A percentile compares a stretch with the other conserved stretches of the same genome.
These are phyloP conservation scores for Microcebus tavaratra DNA, from an alignment of 2,113 vertebrate species.

Conservation along the genomic window DNA sequence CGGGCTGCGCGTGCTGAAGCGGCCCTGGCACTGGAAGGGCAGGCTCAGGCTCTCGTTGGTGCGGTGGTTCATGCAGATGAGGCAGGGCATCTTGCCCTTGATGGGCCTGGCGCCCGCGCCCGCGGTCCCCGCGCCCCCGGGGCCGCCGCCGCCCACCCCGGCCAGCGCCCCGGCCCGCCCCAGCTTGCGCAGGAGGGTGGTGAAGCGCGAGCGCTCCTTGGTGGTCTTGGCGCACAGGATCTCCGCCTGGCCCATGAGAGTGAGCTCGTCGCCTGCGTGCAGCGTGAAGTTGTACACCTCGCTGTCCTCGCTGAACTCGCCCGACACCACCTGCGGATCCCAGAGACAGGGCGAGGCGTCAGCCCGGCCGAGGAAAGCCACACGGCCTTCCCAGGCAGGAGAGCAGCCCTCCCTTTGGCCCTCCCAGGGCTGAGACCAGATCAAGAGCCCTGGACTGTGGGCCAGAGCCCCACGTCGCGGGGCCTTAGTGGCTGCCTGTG, in stretches of 20 bases:
- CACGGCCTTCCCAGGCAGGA: background rate
- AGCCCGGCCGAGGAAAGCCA: background rate
- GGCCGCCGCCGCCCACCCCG: slow-evolving; percentile 45
- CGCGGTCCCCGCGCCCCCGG: background rate
- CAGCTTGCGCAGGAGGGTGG: slow-evolving; percentile 91
- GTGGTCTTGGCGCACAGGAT: slow-evolving; percentile 94
- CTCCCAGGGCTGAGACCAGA: background rate
- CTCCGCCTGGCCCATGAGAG: slow-evolving; percentile 98
- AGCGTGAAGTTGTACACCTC: slow-evolving; percentile 99
- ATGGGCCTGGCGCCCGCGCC: slow-evolving; percentile 68
- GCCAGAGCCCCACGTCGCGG: background rate
- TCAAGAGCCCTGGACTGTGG: background rate
- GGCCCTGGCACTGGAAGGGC: slow-evolving; percentile 96
- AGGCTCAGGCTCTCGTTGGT: slow-evolving; percentile 98
- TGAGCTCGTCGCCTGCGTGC: slow-evolving; percentile 97
- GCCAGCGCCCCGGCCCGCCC: slow-evolving; percentile 88
- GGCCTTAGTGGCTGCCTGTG: background rate
- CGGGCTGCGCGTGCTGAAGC: slow-evolving; percentile 97
- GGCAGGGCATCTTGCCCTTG: slow-evolving; percentile 95
- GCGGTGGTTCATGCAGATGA: slow-evolving; percentile 99
- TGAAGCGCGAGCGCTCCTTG: slow-evolving; percentile 96
- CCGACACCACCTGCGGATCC: slow-evolving; percentile 93
- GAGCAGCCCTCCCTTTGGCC: background rate
- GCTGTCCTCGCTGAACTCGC: slow-evolving; percentile 99
- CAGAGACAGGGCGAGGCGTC: background rate